Percentiles rank a stretch among this genome's conserved stretches.
These are phyloP conservation scores for Stegostoma tigrinum DNA, from an alignment of 2,113 vertebrate genomes.

Conservation along the genomic window DNA sequence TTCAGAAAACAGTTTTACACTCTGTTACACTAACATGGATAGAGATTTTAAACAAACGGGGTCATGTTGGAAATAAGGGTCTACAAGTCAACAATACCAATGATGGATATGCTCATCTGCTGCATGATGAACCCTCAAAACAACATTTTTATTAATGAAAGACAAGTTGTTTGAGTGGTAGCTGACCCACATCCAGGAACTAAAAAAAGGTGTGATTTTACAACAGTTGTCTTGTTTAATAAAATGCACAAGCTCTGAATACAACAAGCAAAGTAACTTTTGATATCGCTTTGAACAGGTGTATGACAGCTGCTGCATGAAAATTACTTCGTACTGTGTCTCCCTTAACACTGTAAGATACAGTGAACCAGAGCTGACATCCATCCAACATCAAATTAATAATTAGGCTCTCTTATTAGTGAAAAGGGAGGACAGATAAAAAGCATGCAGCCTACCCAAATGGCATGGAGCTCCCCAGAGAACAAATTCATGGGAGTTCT, in stretches of 20 bases:
- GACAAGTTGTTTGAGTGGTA: not conserved
- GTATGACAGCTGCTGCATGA: conserved; percentile 14
- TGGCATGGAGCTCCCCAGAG: not conserved
- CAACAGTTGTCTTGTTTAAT: conserved; percentile 19
- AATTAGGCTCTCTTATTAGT: conserved; percentile 24
- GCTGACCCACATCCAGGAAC: not conserved
- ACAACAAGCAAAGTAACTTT: conserved; percentile 16
- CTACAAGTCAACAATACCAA: not conserved
- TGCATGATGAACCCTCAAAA: not conserved
- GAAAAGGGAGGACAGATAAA: not conserved
- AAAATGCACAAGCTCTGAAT: not conserved
- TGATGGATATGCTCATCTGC: not conserved
- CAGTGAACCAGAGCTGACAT: not conserved
- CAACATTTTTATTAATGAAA: not conserved
- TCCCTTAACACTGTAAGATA: not conserved
- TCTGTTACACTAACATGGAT: not conserved
- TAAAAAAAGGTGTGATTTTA: not conserved
- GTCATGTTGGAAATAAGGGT: not conserved
- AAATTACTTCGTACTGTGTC: not conserved
- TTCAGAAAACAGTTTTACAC: not conserved
- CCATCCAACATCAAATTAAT: not conserved
- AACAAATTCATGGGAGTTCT: not conserved
- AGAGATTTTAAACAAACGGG: not conserved
- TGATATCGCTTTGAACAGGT: conserved; percentile 22
- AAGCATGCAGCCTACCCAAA: not conserved